Percentiles rank a stretch among this genome's conserved stretches.
These are phyloP conservation scores for Drosophila putrida DNA, from an alignment of 2,888 invertebrate species.

Conservation along the genomic window DNA sequence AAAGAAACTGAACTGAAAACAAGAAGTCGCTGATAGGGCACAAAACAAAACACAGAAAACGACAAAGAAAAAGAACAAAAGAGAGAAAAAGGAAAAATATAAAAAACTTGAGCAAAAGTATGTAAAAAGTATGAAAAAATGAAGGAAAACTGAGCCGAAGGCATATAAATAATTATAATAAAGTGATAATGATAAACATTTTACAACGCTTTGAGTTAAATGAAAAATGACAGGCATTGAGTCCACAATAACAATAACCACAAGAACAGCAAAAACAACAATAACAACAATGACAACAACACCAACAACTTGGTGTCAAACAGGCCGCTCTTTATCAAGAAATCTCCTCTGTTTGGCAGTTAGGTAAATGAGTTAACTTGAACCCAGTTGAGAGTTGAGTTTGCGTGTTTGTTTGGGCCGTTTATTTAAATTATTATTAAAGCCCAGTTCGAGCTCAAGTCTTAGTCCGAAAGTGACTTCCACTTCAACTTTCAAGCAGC, in stretches of 20 bases:
- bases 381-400: slow-evolving; percentile 25
- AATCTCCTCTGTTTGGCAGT: slow-evolving; percentile 49
- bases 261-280: slow-evolving; percentile 4
- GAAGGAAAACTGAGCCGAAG: slow-evolving; percentile 18
- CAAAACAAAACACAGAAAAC: slow-evolving; percentile 30
- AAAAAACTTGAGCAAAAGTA: slow-evolving; percentile 12
- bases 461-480: not conserved
- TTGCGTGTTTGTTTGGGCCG: slow-evolving; percentile 54
- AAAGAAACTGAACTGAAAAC: slow-evolving; percentile 18
- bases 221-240: slow-evolving; percentile 67
- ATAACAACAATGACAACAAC: not conserved
- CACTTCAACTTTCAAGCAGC: slow-evolving; percentile 6
- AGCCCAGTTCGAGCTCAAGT: not conserved
- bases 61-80: not conserved
- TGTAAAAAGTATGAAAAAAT: slow-evolving; percentile 13
- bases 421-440: slow-evolving; percentile 60
- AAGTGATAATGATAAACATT: slow-evolving; percentile 70
- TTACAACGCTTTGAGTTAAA: slow-evolving; percentile 65
- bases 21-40: slow-evolving; percentile 62
- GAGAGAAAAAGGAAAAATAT: not conserved
- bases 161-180: slow-evolving; percentile 62
- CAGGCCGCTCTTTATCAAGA: slow-evolving; percentile 28
- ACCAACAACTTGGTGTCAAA: slow-evolving; percentile 42
- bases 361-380: slow-evolving; percentile 67
- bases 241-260: slow-evolving; percentile 27